Evolutionary conservation across 2,113 vertebrate species (phyloP), one percentile per base, ranked within the genome.

Genomic region (Alces alces): DNA sequence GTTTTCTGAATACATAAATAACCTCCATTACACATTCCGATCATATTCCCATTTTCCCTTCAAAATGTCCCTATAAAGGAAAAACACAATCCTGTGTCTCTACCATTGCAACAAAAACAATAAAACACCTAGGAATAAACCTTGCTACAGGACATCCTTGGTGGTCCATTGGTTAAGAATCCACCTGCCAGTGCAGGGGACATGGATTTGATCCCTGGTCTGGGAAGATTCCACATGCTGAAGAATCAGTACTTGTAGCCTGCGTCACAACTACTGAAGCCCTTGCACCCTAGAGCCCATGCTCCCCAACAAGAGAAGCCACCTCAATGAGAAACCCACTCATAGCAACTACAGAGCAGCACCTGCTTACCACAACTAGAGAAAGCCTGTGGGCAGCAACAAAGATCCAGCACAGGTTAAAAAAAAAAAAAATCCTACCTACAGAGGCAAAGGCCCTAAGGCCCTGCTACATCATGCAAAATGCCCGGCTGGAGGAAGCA

Each of bases 21-120:
- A 78, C 12, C 36, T 86, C 12, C 57, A 52, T 89, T 89, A 95
- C 8, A 92, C 21, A 6, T 10, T 91, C 54, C 33, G 43, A 66
- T 89, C 10, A 94, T 52, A 95, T 57, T 92, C 30, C 45, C 79
- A 95, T 54, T 95, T 94, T 95, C 91, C 52, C 58, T 95, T 88
- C 57, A 90, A 96, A 96, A 86, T 1, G 12, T 92, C 60, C 61
- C 84, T 50, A 4, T 73, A 73, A 89, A 82, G 79, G 19, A 80
- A 85, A 95, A 85, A 52, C n/a, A 89, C 43, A 54, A 47, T 78
- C n/a, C n/a, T 23, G 7, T 45, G 23, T 79, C 45, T 76, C 70
- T 76, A 76, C 23, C 70, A 76, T 7, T 76, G 39, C 70, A 76
- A 76, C 23, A 76, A 43, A 39, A 76, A 36, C 66, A 70, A 76